Conservation (phyloP, 2,888 invertebrate species). For the Corbicula japonica region DNA sequence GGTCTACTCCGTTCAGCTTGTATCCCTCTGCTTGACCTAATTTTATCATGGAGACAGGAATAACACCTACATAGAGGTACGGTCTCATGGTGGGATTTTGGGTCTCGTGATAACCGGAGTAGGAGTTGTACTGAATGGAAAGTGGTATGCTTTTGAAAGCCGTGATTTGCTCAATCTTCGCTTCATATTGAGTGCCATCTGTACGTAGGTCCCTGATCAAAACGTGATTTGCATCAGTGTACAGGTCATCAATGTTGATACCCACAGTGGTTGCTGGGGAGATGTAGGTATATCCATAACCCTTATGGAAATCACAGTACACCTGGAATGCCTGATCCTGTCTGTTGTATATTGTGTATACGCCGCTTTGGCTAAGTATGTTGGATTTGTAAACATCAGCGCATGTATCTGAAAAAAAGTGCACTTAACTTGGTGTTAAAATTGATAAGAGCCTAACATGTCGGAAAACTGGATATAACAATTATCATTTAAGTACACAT, state of each 20-base stretch:
- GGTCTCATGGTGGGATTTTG: conserved; percentile 46
- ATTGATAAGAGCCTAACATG: too few species aligned
- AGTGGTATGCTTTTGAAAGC: conserved; percentile 24
- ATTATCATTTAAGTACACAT: too few species aligned
- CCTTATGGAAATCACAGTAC: conserved; percentile 45
- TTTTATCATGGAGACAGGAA: conserved; percentile 20
- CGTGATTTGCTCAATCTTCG: conserved; percentile 38
- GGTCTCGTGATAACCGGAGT: conserved; percentile 20
- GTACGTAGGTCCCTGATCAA: conserved; percentile 37
- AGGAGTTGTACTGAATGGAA: conserved; percentile 41
- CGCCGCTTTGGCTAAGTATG: conserved; percentile 34
- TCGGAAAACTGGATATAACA: too few species aligned
- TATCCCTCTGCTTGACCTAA: conserved; percentile 38
- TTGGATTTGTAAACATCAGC: conserved; percentile 35
- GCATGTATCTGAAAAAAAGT: conserved; percentile 45
- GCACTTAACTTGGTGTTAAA: too few species aligned
- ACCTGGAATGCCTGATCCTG: conserved; percentile 40
- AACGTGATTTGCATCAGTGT: conserved; percentile 35
- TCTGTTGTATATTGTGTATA: conserved; percentile 42
- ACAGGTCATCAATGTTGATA: conserved; percentile 37
- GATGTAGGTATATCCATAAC: conserved; percentile 43
- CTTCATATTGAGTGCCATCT: conserved; percentile 40
- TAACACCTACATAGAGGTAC: conserved; percentile 42
- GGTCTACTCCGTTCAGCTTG: conserved; percentile 37
- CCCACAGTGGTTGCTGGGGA: conserved; percentile 23